Conservation (phyloP, 1,140 invertebrate species). For the Drosophila lacertosa region DNA sequence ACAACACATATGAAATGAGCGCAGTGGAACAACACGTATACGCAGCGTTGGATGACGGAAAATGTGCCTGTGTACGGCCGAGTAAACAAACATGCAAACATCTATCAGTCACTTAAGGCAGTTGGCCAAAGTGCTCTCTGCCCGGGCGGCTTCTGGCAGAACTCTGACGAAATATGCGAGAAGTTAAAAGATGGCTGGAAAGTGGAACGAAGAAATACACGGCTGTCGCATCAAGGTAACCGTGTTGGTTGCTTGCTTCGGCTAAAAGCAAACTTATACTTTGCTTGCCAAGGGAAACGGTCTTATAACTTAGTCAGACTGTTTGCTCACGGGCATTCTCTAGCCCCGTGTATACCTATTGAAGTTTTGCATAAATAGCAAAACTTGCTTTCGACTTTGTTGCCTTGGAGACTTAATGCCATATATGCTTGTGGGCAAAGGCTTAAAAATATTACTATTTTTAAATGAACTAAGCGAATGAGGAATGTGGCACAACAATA, state of each 20-base stretch:
- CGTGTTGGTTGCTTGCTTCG: not conserved
- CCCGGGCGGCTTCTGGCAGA: not conserved
- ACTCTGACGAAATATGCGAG: not conserved
- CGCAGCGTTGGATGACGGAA: conserved; percentile 45
- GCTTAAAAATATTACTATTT: not conserved
- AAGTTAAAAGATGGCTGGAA: conserved; percentile 8
- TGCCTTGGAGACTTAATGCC: not conserved
- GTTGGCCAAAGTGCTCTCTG: conserved; percentile 63
- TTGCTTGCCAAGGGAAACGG: conserved; percentile 12
- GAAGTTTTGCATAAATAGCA: conserved; percentile 3
- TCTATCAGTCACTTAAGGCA: conserved; percentile 81
- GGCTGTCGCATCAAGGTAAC: conserved; percentile 23
- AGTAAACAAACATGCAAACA: conserved; percentile 75
- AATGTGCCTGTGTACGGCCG: conserved; percentile 45
- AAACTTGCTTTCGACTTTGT: not conserved
- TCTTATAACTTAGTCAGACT: conserved; percentile 53
- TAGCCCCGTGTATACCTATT: not conserved
- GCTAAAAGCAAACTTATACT: conserved; percentile 30
- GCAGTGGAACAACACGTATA: conserved; percentile 60
- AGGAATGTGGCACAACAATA: not conserved
- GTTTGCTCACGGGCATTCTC: conserved; percentile 35
- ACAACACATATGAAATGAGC: conserved; percentile 61
- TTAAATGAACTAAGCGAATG: not conserved
- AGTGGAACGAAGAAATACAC: conserved; percentile 3
- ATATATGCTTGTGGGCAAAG: not conserved